Evolutionary conservation across 2,888 invertebrate species (phyloP).

Genomic region (Dichetophora obliterata): DNA sequence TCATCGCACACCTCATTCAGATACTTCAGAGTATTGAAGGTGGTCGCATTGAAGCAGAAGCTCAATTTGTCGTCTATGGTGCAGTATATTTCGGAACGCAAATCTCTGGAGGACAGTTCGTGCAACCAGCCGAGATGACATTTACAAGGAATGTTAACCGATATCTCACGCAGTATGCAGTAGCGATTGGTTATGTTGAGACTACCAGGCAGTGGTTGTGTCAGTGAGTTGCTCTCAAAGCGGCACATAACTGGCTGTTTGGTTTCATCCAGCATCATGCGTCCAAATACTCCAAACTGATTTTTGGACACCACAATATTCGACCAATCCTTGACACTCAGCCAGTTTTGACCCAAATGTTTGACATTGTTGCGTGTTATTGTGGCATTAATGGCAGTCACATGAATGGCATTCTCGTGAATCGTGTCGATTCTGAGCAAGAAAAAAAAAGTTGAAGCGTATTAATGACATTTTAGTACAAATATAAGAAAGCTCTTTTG

Average conservation of each 20-base stretch:
- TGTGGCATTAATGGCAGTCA: constrained; percentile 59
- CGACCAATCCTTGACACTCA: constrained; percentile 61
- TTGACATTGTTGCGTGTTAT: constrained; percentile 63
- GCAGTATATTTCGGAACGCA: constrained; percentile 66
- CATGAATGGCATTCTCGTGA: constrained; percentile 62
- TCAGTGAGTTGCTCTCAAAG: constrained; percentile 64
- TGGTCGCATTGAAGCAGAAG: constrained; percentile 63
- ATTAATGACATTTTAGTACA: not conserved
- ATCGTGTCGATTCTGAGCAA: constrained; percentile 65
- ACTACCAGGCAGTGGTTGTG: constrained; percentile 58
- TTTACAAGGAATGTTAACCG: constrained; percentile 60
- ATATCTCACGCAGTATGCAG: constrained; percentile 62
- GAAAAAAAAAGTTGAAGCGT: constrained; percentile 27
- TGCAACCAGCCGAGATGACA: constrained; percentile 63
- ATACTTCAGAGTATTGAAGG: constrained; percentile 63
- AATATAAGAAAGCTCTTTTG: not conserved
- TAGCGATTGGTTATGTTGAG: constrained; percentile 61
- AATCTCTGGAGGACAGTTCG: constrained; percentile 59
- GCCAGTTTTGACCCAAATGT: constrained; percentile 61
- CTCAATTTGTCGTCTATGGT: constrained; percentile 55
- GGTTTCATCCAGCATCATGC: constrained; percentile 58
- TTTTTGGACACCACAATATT: constrained; percentile 62
- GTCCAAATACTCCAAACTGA: constrained; percentile 60
- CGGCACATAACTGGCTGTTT: constrained; percentile 57
- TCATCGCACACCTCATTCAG: constrained; percentile 63